These are phyloP conservation scores for Merodon equestris DNA, from an alignment of 2,888 invertebrate genomes.

Conservation along the genomic window DNA sequence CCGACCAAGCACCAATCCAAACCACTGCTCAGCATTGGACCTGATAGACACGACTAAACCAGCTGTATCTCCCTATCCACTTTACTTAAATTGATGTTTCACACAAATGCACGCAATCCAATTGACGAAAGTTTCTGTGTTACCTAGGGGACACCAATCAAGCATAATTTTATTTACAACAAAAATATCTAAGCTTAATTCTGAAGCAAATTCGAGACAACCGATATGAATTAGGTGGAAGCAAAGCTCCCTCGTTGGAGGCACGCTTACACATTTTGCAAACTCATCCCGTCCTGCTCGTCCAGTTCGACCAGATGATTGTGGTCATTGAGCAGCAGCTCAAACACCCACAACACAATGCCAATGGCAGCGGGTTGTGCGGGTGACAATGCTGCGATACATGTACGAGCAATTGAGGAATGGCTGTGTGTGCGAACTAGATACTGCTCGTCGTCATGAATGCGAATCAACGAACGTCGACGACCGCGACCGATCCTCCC, in stretches of 20 bases:
- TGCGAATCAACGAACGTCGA: conserved; percentile 13
- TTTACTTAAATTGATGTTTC: conserved; percentile 32
- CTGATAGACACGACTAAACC: conserved; percentile 26
- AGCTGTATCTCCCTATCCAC: conserved; percentile 13
- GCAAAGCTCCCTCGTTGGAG: conserved; percentile 15
- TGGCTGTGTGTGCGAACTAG: conserved; percentile 19
- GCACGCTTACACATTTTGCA: conserved; percentile 23
- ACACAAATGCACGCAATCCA: conserved; percentile 57
- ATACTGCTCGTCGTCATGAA: conserved; percentile 25
- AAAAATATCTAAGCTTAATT: conserved; percentile 4
- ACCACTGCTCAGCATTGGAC: conserved; percentile 3
- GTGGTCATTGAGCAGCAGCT: conserved; percentile 21
- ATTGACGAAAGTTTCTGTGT: conserved; percentile 18
- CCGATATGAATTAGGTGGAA: conserved; percentile 1
- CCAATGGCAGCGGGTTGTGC: conserved; percentile 3
- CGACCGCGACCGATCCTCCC: conserved; percentile 35
- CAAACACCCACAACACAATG: conserved; percentile 19
- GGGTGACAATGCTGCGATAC: too few species aligned
- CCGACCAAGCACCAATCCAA: conserved; percentile 34
- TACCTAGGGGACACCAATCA: too few species aligned
- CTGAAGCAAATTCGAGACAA: not conserved
- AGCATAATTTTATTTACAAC: too few species aligned
- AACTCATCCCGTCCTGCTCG: conserved; percentile 25
- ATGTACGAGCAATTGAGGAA: conserved; percentile 4
- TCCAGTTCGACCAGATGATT: not conserved